Evolutionary conservation across 2,797 vertebrate species (phyloP).

Genomic region (Morelia viridis): DNA sequence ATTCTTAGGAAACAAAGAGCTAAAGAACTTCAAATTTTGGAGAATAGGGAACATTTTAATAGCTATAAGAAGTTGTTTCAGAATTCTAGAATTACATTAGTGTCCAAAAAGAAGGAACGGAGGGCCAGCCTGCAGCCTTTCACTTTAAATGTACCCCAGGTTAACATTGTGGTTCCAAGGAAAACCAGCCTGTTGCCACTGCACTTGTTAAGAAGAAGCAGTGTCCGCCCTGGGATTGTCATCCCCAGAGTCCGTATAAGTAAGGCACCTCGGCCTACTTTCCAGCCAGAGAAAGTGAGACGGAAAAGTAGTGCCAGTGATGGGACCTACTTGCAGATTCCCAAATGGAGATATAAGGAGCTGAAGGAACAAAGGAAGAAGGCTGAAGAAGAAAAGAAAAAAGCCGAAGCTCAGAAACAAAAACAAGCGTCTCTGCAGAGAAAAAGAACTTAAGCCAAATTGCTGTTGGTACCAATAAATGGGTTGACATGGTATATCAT

Average conservation of each 20-base stretch:
- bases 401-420: slow-evolving; percentile 71
- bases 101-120: slow-evolving; percentile 74
- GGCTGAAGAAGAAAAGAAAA: slow-evolving; percentile 85
- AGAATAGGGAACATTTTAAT: slow-evolving; percentile 69
- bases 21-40: slow-evolving; percentile 66
- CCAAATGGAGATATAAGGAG: slow-evolving; percentile 96
- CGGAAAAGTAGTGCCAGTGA: slow-evolving; percentile 79
- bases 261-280: slow-evolving; percentile 86
- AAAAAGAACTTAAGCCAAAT: slow-evolving; percentile 68
- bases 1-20: slow-evolving; percentile 79
- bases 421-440: slow-evolving; percentile 67
- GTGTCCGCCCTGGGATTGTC: slow-evolving; percentile 84
- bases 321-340: slow-evolving; percentile 84
- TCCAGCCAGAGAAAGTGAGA: slow-evolving; percentile 78
- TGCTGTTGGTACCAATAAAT: background rate
- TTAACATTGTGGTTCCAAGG: slow-evolving; percentile 64
- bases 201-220: slow-evolving; percentile 84
- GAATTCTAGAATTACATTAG: slow-evolving; percentile 75
- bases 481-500: slow-evolving; percentile 17
- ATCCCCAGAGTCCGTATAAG: slow-evolving; percentile 87
- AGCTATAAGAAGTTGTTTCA: slow-evolving; percentile 76
- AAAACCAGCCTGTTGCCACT: slow-evolving; percentile 86
- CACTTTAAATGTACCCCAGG: slow-evolving; percentile 42
- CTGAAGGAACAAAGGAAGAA: slow-evolving; percentile 88
- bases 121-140: slow-evolving; percentile 78